Conservation (phyloP, 2,888 invertebrate species). For the Geophilus truncorum region DNA sequence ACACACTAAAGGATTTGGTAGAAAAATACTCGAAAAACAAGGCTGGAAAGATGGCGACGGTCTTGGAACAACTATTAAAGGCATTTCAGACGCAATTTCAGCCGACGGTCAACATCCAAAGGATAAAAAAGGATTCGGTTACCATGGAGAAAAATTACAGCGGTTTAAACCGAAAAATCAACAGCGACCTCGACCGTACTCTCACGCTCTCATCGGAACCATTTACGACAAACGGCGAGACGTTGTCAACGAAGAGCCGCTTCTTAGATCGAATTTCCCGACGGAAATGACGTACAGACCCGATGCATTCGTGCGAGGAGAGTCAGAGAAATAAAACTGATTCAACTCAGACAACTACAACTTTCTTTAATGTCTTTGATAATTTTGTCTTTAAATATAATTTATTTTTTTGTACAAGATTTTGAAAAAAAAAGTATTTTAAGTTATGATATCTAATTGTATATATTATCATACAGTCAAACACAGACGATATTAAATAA, state of each 20-base stretch:
- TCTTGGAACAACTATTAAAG: slow-evolving; percentile 49
- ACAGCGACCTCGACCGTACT: not conserved
- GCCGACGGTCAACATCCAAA: slow-evolving; percentile 34
- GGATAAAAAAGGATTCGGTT: slow-evolving; percentile 35
- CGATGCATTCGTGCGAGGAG: not conserved
- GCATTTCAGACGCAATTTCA: slow-evolving; percentile 41
- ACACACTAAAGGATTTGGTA: slow-evolving; percentile 51
- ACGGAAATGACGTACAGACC: not conserved
- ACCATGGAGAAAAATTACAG: not conserved
- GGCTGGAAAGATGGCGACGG: slow-evolving; percentile 55
- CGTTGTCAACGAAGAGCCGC: not conserved
- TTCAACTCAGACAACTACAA: not conserved
- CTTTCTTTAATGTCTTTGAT: not conserved
- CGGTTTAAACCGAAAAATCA: not conserved
- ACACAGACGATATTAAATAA: not conserved
- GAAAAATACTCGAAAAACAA: slow-evolving; percentile 50
- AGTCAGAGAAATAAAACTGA: not conserved
- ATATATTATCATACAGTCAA: too few relatives aligned
- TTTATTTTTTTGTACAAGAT: too few relatives aligned
- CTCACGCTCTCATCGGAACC: not conserved
- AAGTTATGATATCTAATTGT: too few relatives aligned
- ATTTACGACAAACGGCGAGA: not conserved
- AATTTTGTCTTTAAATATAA: not conserved
- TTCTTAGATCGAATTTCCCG: not conserved
- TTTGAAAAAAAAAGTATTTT: too few relatives aligned